Evolutionary conservation across 2,888 invertebrate species (phyloP).

Genomic region (Reticulitermes lucifugus): DNA sequence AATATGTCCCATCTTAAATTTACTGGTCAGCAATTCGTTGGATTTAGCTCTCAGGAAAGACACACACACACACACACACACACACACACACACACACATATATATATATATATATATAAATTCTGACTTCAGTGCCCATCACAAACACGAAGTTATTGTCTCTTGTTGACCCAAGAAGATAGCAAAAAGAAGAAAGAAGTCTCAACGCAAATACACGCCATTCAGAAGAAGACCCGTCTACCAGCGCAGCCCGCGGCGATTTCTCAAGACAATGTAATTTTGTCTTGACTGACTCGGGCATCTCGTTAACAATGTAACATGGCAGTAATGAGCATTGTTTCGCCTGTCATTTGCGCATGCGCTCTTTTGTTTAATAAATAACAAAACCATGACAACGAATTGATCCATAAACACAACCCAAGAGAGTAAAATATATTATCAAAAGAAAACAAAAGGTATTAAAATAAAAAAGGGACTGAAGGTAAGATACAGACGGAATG

Average conservation of each 20-base stretch:
- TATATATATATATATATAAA: neutral
- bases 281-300: slow-evolving; percentile 17
- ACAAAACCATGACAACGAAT: slow-evolving; percentile 16
- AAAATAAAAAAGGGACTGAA: neutral
- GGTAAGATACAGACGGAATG: neutral
- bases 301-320: slow-evolving; percentile 51
- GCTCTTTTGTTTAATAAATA: slow-evolving; percentile 33
- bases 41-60: neutral
- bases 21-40: too few species aligned
- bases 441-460: neutral
- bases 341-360: slow-evolving; percentile 45
- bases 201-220: slow-evolving; percentile 15
- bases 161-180: neutral
- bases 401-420: slow-evolving; percentile 33
- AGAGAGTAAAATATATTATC: slow-evolving; percentile 4
- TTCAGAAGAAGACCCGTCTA: neutral
- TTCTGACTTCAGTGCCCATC: neutral
- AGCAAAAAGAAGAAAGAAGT: neutral
- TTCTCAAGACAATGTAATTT: slow-evolving; percentile 29
- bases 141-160: slow-evolving; percentile 3
- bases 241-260: neutral
- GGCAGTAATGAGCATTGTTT: slow-evolving; percentile 50
- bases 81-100: too few species aligned
- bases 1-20: too few species aligned
- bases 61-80: too few species aligned